A percentile compares a stretch with the other conserved stretches of the same genome.
Evolutionary conservation across 2,888 invertebrate genomes (phyloP).

Genomic region (Agrochola lychnidis): DNA sequence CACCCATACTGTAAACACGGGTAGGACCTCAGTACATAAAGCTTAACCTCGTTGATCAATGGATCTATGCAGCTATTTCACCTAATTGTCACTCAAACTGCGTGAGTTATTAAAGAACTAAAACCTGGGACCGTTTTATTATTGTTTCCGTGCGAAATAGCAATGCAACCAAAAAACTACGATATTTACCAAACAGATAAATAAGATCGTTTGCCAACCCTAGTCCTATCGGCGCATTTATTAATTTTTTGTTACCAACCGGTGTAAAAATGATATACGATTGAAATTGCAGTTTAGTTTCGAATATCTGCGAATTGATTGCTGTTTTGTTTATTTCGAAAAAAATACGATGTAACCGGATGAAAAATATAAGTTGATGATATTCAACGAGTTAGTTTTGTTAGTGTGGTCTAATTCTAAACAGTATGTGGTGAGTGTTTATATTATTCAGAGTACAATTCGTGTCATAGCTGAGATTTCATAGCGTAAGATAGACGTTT

Average conservation of each 20-base stretch:
- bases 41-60: not conserved
- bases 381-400: not conserved
- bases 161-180: not conserved
- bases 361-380: not conserved
- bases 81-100: not conserved
- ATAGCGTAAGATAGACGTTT: not conserved
- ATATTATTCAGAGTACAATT: too few species aligned
- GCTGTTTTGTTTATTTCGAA: constrained; percentile 22
- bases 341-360: not conserved
- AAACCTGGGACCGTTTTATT: not conserved
- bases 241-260: constrained; percentile 50
- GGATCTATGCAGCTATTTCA: not conserved
- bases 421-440: not conserved
- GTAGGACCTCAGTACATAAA: not conserved
- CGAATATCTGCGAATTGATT: constrained; percentile 32
- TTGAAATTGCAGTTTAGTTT: constrained; percentile 43
- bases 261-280: constrained; percentile 46
- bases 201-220: constrained; percentile 30
- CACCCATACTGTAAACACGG: not conserved
- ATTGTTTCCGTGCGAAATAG: not conserved
- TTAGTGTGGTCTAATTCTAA: not conserved
- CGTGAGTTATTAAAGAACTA: not conserved
- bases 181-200: not conserved
- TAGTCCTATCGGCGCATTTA: constrained; percentile 29
- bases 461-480: not conserved